Evolutionary conservation across 2,113 vertebrate species (phyloP).

Genomic region (Phoenicopterus ruber): DNA sequence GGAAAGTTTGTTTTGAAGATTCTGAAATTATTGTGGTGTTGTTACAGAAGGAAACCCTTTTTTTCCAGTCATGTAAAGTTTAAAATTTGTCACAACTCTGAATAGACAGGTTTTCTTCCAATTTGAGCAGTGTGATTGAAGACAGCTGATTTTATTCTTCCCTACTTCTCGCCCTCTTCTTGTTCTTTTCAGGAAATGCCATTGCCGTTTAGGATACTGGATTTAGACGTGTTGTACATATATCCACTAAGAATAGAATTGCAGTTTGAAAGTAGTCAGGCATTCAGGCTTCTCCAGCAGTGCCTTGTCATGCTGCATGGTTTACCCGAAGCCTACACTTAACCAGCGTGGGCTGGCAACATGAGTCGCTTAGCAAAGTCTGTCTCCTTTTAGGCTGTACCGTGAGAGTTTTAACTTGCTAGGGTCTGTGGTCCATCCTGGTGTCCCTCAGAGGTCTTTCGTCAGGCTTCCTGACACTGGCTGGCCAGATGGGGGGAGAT

Average conservation of each 20-base stretch:
- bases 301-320: neutral
- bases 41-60: neutral
- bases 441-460: neutral
- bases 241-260: neutral
- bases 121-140: neutral
- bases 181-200: slow-evolving; percentile 33
- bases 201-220: neutral
- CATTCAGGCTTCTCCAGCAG: neutral
- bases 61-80: neutral
- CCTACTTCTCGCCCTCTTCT: neutral
- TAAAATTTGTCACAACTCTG: neutral
- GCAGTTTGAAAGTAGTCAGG: neutral
- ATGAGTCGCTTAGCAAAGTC: neutral
- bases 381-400: neutral
- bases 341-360: slow-evolving; percentile 34
- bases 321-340: slow-evolving; percentile 30
- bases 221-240: neutral
- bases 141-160: neutral
- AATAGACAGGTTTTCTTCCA: neutral
- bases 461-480: slow-evolving; percentile 7
- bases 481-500: neutral
- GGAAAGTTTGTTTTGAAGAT: neutral
- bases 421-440: neutral
- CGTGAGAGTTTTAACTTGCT: neutral
- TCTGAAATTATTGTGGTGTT: neutral